Evolutionary conservation across 1,140 invertebrate species (phyloP).

Genomic region (Pseudobourletiella spinata): DNA sequence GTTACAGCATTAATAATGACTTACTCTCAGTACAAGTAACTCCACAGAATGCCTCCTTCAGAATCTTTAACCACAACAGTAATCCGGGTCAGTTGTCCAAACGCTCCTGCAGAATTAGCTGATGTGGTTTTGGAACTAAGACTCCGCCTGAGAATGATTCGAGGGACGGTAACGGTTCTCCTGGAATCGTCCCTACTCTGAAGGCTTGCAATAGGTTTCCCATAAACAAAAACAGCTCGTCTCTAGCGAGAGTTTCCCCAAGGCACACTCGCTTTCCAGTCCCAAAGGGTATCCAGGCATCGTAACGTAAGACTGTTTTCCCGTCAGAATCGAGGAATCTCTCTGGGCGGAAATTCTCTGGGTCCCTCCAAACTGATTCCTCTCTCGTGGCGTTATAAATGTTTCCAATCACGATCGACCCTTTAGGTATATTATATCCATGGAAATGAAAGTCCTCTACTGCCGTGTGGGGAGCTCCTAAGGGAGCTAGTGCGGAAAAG

Average conservation of each 20-base stretch:
- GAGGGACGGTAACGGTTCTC: background rate
- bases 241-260: conserved; percentile 52
- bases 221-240: conserved; percentile 24
- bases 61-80: too few relatives aligned
- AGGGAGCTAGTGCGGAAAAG: background rate
- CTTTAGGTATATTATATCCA: conserved; percentile 26
- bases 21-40: too few relatives aligned
- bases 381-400: conserved; percentile 38
- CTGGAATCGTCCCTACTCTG: background rate
- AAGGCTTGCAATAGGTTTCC: conserved; percentile 24
- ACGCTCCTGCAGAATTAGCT: too few relatives aligned
- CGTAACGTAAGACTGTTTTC: conserved; percentile 22
- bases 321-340: conserved; percentile 31
- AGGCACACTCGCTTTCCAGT: conserved; percentile 53
- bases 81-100: too few relatives aligned
- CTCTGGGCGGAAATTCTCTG: conserved; percentile 39
- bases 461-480: conserved; percentile 15
- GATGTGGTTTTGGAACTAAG: too few relatives aligned
- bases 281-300: conserved; percentile 35
- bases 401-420: conserved; percentile 20
- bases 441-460: conserved; percentile 13
- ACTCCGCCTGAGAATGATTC: too few relatives aligned
- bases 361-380: conserved; percentile 33
- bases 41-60: too few relatives aligned
- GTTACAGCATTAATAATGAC: too few relatives aligned